Base-by-base conservation (phyloP, 1,140 invertebrate genomes). In the Hypothenemus hampei region DNA sequence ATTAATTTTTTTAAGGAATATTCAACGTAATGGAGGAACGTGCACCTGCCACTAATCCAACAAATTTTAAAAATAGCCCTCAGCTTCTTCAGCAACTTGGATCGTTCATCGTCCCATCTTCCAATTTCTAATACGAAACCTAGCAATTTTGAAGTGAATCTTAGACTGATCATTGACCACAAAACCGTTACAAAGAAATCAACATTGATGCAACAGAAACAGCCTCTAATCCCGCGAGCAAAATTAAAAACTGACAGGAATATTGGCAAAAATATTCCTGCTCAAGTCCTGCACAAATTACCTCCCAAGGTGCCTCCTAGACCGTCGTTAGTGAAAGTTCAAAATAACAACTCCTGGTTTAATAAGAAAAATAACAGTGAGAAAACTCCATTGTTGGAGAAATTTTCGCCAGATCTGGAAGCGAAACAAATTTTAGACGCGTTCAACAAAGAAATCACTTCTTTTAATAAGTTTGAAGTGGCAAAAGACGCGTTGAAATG, bases 11-110 rank as follows among this genome's bases (percentile, higher is more conserved):
- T n/a, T n/a, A n/a, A n/a, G n/a, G n/a, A 39, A 39, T 39, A 3
- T 6, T 37, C 35, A n/a, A n/a, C n/a, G n/a, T n/a, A n/a, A n/a
- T n/a, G n/a, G n/a, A n/a, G n/a, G n/a, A n/a, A n/a, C n/a, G n/a
- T n/a, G n/a, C n/a, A n/a, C n/a, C n/a, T n/a, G n/a, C n/a, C n/a
- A n/a, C 43, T 10, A 60, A 52, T 55, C 59, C 60, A 3, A 48
- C 53, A 21, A 60, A 50, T 41, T 62, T 66, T 19, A 66, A 63
- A 57, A 61, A 31, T 36, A n/a, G 65, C 61, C 2, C 50, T 66
- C 11, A 63, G 55, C 33, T 66, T 63, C 46, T 66, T 66, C 44
- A 65, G 56, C 26, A 65, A 45, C 31, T 44, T 66, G 33, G 60
- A 58, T 15, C 50, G 57, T 16, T 35, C 47, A 40, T 40, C 45